Conservation (phyloP, 2,113 vertebrate genomes). For the Cinclus cinclus region DNA sequence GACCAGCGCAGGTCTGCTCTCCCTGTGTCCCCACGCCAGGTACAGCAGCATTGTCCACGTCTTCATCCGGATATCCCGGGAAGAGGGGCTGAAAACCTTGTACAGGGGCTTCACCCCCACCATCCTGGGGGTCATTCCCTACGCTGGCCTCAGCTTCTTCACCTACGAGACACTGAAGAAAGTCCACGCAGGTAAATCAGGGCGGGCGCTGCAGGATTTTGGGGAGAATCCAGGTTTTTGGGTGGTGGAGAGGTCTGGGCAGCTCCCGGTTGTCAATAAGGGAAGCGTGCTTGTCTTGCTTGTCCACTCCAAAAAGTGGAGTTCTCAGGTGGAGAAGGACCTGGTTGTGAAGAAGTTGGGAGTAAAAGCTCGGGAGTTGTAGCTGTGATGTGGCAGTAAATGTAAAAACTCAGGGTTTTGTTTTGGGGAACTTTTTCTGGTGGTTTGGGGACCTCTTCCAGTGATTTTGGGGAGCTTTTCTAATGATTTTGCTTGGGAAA, state of each 20-base stretch:
- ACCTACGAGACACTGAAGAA: conserved; percentile 96
- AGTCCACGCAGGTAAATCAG: conserved; percentile 82
- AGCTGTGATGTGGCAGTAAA: background rate
- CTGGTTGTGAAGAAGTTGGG: background rate
- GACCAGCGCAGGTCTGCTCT: background rate
- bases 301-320: background rate
- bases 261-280: accelerated
- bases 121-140: conserved; percentile 91
- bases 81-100: conserved; percentile 89
- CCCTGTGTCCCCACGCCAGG: conserved; percentile 68
- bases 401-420: background rate
- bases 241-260: background rate
- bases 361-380: background rate
- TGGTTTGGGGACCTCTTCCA: background rate
- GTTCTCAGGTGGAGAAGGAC: background rate
- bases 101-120: conserved; percentile 93
- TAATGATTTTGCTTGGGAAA: background rate
- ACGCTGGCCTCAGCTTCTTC: conserved; percentile 96
- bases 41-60: conserved; percentile 96
- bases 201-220: background rate
- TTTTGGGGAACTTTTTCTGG: background rate
- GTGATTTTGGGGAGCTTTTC: background rate
- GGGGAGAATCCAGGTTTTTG: background rate
- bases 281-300: background rate
- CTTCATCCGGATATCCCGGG: conserved; percentile 91